These are phyloP conservation scores for Zoanthus gigantus DNA, from an alignment of 92 coral and sea anemone genomes.

Conservation along the genomic window DNA sequence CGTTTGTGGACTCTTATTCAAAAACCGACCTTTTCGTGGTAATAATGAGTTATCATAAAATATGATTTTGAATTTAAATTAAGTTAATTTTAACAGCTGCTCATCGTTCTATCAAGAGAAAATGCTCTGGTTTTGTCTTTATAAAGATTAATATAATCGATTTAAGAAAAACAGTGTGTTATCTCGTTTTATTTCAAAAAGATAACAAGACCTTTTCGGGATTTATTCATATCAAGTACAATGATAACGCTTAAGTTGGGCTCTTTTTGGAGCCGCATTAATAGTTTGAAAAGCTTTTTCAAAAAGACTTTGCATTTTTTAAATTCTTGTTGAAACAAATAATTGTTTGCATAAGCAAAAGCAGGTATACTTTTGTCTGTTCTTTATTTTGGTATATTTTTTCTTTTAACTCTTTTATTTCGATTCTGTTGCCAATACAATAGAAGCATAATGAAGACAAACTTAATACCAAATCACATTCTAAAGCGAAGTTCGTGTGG, in stretches of 20 bases:
- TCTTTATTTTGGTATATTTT: background rate
- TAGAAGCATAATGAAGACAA: too few relatives aligned
- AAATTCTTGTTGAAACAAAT: background rate
- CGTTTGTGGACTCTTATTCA: background rate
- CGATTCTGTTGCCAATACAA: too few relatives aligned
- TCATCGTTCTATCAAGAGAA: slow-evolving; percentile 39
- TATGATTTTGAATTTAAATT: background rate
- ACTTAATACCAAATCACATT: too few relatives aligned
- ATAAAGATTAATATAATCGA: slow-evolving; percentile 26
- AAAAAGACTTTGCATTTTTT: background rate
- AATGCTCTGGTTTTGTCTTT: background rate
- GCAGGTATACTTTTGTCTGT: background rate
- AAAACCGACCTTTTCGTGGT: background rate
- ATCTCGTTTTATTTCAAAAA: slow-evolving; percentile 25
- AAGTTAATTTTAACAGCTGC: slow-evolving; percentile 1
- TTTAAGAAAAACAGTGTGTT: slow-evolving; percentile 2
- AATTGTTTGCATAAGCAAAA: background rate
- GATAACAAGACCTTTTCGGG: background rate
- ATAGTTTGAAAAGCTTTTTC: background rate
- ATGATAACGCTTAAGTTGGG: slow-evolving; percentile 5
- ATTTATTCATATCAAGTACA: slow-evolving; percentile 11
- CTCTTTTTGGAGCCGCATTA: slow-evolving; percentile 3
- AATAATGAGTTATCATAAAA: slow-evolving; percentile 8
- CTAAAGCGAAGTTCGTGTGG: too few relatives aligned
- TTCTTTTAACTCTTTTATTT: too few relatives aligned